Base-by-base conservation (phyloP, 1,140 invertebrate species). In the Pseudobourletiella spinata region DNA sequence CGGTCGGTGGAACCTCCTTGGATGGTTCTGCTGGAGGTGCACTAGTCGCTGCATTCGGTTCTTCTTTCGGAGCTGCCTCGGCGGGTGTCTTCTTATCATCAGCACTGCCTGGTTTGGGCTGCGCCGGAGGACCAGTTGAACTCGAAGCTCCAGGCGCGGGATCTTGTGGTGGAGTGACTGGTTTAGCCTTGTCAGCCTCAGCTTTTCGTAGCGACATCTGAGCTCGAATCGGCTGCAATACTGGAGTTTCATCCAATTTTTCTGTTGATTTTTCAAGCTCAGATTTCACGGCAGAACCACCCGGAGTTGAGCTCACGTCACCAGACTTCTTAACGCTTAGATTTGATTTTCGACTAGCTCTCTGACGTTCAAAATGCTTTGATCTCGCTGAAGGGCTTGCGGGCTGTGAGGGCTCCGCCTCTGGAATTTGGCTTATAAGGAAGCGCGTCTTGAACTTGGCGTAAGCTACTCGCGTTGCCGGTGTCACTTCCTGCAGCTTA, bases 401-500 rank as follows among this genome's bases (percentile, higher is more conserved):
- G 8, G 56, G 2, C 16, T 32, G 43, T 28, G 57, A 50, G 2
- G 22, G 26, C 50, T 61, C 50, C n/a, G n/a, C n/a, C 28, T 66
- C 67, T 2, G 63, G 18, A n/a, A 63, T 57, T 4, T 65, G 59
- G 16, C 64, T 63, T 57, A 81, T 80, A 35, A 84, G 78, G 66
- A 83, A 82, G 55, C 78, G 83, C 39, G 84, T 81, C 82, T 90
- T 90, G 71, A 91, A 91, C 73, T 89, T 90, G 28, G 87, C 87
- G 68, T 90, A 90, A 1, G 88, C 88, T 18, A 89, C 81, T 69
- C 87, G 78, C 1, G 87, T 87, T 0, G 82, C 83, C 2, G 85
- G 83, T 1, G 86, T 82, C 0, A 89, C 82, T 6, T 81, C 81
- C 4, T 82, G 81, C 35, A 90, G 74, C 71, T 85, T 86, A 0